Base-by-base conservation (phyloP, 2,888 invertebrate genomes). In the Sinotaia quadrata region DNA sequence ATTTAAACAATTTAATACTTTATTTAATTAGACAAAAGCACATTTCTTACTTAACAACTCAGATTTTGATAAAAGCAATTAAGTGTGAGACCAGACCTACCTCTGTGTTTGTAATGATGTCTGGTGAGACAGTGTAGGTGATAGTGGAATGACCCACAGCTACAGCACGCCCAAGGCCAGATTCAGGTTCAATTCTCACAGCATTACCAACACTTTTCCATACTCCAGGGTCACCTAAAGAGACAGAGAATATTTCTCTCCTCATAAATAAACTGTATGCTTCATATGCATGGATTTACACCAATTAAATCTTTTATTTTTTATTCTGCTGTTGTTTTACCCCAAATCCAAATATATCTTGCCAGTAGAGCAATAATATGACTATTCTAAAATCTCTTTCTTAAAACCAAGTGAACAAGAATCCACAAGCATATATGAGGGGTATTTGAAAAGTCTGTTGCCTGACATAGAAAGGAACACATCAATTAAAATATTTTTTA, bases 21-120 rank as follows among this genome's bases (percentile, higher is more conserved):
- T n/a, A n/a, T n/a, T n/a, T n/a, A n/a, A n/a, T n/a, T n/a, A n/a
- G n/a, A n/a, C n/a, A n/a, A n/a, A n/a, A n/a, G n/a, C n/a, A n/a
- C n/a, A n/a, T n/a, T n/a, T n/a, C n/a, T n/a, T n/a, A n/a, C n/a
- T n/a, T n/a, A n/a, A n/a, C n/a, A n/a, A n/a, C n/a, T n/a, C n/a
- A n/a, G n/a, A n/a, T n/a, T n/a, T n/a, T n/a, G n/a, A n/a, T n/a
- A n/a, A n/a, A n/a, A n/a, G n/a, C n/a, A n/a, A n/a, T n/a, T n/a
- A n/a, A 41, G 41, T 10, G 41, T 18, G 12, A 41, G 41, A 12
- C 21, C 27, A 37, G 18, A 41, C 58, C 18, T 51, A 69, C 85
- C 80, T 86, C 84, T 44, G 81, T 83, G 63, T 84, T 79, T 18
- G 85, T 86, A 27, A 75, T 68, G 5, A 80, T 58, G 24, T 77